Evolutionary conservation across 2,113 vertebrate genomes (phyloP).

Genomic region (Pelusios castaneus): DNA sequence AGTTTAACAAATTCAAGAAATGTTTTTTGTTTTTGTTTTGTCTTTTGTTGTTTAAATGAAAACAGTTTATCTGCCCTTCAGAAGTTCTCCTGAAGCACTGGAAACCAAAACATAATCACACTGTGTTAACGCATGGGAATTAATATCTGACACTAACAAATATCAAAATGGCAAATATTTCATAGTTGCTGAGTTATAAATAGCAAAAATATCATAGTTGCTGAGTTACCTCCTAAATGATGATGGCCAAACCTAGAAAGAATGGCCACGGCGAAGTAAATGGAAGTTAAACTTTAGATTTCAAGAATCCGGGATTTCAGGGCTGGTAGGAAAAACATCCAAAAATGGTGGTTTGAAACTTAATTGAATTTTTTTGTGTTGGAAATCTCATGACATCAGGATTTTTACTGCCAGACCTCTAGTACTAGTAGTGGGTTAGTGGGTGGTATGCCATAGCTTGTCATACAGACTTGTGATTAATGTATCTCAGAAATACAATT

Average conservation of each 20-base stretch:
- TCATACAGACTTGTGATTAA: background rate
- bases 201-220: slow-evolving; percentile 22
- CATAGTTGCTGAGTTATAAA: background rate
- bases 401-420: background rate
- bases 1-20: background rate
- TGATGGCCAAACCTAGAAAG: background rate
- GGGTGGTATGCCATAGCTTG: background rate
- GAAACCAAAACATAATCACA: background rate
- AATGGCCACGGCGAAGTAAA: slow-evolving; percentile 14
- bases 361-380: background rate
- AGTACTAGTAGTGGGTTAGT: background rate
- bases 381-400: background rate
- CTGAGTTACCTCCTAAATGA: background rate
- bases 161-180: slow-evolving; percentile 24
- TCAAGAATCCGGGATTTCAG: slow-evolving; percentile 26
- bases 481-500: background rate
- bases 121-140: background rate
- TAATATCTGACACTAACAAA: slow-evolving; percentile 12
- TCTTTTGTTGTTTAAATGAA: background rate
- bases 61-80: background rate
- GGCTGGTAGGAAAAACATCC: background rate
- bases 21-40: background rate
- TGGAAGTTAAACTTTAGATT: background rate
- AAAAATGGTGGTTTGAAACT: slow-evolving; percentile 56
- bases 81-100: background rate